Base-by-base conservation (phyloP, 2,888 invertebrate genomes). In the Germaria angustata region DNA sequence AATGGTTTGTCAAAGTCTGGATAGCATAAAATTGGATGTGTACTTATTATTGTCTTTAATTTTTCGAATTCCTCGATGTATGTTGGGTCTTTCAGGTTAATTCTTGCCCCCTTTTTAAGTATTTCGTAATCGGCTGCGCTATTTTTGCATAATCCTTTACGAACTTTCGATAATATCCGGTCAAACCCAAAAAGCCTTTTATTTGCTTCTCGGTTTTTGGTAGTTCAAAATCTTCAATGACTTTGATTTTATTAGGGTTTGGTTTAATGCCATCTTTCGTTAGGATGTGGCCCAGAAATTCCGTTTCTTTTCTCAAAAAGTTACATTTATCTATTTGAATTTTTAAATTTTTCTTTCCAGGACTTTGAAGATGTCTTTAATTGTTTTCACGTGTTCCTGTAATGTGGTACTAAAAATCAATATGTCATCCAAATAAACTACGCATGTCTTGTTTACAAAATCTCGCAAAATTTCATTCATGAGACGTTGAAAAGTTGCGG, bases 181-280 rank as follows among this genome's bases (percentile, higher is more conserved):
- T 49, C 2, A 76, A 1, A 7, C 80, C 75, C 28, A 81, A 44
- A 63, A 76, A 81, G 22, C 69, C 65, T 57, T 81, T 69, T n/a
- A 76, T 76, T 17, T 76, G 24, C 15, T 61, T 76, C 22, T 61
- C 55, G 1, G 75, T 76, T 55, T 34, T 65, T n/a, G 65, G 57
- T 24, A 66, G 1, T 41, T 65, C 41, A 11, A 75, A 11, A 11
- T 61, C n/a, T 55, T 80, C 1, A 13, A 57, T 66, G 63, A n/a
- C n/a, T n/a, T n/a, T n/a, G n/a, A n/a, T n/a, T n/a, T n/a, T n/a
- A n/a, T n/a, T n/a, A n/a, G n/a, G 55, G 9, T 76, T 76, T 2
- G 76, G 76, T 51, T 66, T 76, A 13, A 76, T 1, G 7, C 66
- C 66, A 0, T 59, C 49, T 6, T 24, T 57, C 9, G 66, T 76